Percentiles rank a stretch among this genome's conserved stretches.
These are phyloP conservation scores for Archips crataeganus DNA, from an alignment of 2,888 invertebrate species.

Conservation along the genomic window DNA sequence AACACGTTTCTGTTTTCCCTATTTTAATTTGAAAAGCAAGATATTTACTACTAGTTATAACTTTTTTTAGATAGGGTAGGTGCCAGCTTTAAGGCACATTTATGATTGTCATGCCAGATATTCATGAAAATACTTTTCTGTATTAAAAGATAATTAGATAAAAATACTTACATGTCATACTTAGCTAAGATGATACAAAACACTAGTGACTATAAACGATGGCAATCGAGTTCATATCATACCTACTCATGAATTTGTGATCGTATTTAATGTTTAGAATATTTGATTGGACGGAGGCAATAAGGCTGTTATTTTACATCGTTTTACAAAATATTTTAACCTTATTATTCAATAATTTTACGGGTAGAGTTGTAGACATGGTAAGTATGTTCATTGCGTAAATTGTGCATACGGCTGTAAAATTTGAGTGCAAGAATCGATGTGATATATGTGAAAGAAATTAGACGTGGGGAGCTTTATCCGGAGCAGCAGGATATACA, in stretches of 20 bases:
- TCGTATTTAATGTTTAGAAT: slow-evolving; percentile 39
- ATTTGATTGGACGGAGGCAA: slow-evolving; percentile 71
- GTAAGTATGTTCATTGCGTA: background rate
- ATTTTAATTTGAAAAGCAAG: background rate
- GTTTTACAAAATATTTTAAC: slow-evolving; percentile 42
- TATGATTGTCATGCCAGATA: slow-evolving; percentile 1
- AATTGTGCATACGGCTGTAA: slow-evolving; percentile 22
- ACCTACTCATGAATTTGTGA: slow-evolving; percentile 21
- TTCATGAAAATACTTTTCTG: slow-evolving; percentile 4
- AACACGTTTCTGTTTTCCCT: background rate
- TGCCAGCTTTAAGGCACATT: slow-evolving; percentile 1
- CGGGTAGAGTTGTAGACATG: slow-evolving; percentile 6
- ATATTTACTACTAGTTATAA: background rate
- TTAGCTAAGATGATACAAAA: slow-evolving; percentile 61
- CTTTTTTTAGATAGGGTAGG: background rate
- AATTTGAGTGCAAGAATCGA: slow-evolving; percentile 1
- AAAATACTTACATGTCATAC: slow-evolving; percentile 49
- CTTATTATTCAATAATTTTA: slow-evolving; percentile 20
- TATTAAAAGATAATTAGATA: background rate
- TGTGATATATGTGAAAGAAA: slow-evolving; percentile 1
- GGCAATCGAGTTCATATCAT: slow-evolving; percentile 61
- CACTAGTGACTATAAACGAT: slow-evolving; percentile 77
- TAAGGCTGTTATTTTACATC: slow-evolving; percentile 63
- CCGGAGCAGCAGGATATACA: slow-evolving; percentile 11
- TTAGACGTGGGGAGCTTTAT: slow-evolving; percentile 17